Evolutionary conservation across 2,888 invertebrate genomes (phyloP).

Genomic region (Coenonympha glycerion): DNA sequence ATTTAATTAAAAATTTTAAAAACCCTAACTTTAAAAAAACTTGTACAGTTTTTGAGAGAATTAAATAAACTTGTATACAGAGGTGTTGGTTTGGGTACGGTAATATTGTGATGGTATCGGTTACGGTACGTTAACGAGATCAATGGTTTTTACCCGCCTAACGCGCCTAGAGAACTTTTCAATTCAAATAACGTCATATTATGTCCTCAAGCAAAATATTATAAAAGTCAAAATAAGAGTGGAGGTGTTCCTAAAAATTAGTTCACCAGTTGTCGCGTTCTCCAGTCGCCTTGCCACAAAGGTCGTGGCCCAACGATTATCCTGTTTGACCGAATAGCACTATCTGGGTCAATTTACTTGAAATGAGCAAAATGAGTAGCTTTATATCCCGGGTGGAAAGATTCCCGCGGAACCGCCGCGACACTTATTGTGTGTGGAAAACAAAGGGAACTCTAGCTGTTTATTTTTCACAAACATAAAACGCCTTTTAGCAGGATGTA

Average conservation of each 20-base stretch:
- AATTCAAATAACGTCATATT: too few relatives aligned
- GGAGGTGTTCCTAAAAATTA: too few relatives aligned
- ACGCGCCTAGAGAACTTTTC: too few relatives aligned
- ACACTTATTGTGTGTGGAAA: neutral
- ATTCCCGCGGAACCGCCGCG: neutral
- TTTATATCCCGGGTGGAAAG: neutral
- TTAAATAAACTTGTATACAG: too few relatives aligned
- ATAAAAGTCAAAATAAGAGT: too few relatives aligned
- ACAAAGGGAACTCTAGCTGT: neutral
- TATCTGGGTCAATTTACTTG: conserved; percentile 18
- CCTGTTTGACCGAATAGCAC: conserved; percentile 15
- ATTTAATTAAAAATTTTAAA: too few relatives aligned
- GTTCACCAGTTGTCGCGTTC: neutral
- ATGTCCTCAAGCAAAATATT: neutral
- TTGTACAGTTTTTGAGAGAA: too few relatives aligned
- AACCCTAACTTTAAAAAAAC: too few relatives aligned
- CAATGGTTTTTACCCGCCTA: too few relatives aligned
- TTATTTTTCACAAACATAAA: neutral
- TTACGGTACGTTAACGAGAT: too few relatives aligned
- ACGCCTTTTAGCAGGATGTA: neutral
- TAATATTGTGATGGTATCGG: too few relatives aligned
- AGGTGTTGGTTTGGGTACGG: too few relatives aligned
- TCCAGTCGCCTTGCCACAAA: neutral
- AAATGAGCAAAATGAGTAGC: neutral
- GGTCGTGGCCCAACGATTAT: neutral